Base-by-base conservation (phyloP, 1,140 invertebrate genomes). In the Psilanteris sp. region DNA sequence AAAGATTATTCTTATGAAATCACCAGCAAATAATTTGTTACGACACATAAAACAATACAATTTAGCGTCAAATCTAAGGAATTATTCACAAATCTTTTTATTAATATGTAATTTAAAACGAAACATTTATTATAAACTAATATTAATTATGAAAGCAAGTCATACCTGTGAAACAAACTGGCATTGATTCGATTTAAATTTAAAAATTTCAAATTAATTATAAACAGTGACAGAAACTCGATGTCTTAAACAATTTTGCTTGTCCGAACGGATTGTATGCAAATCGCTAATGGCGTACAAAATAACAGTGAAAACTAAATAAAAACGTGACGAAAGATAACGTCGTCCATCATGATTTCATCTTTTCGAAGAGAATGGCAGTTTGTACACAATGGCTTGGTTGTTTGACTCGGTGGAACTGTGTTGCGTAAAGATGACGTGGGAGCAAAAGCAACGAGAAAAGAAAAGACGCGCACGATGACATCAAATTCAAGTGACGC, bases 401-500 rank as follows among this genome's bases (percentile, higher is more conserved):
- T 37, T 44, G 61, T 64, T 55, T 36, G 36, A 46, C 48, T 54
- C 4, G 4, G 32, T 26, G 20, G 15, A 22, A 59, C 16, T 36
- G 18, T 18, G 24, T 48, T 27, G 36, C 43, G 37, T 31, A 52
- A 31, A 36, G 34, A 46, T 57, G 41, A 41, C 31, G 55, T 48
- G 24, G 41, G 41, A 31, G 44, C 43, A 48, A 54, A 48, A 62
- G 44, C 43, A 39, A 32, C 34, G 29, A 36, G 59, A n/a, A 14
- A 26, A 50, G 50, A 61, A 70, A 64, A 57, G 59, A 67, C 24
- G 37, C 43, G 29, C 55, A 39, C 37, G 31, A 52, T 26, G 43
- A 61, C 44, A 59, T 72, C 61, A 72, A 74, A 74, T 77, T 76
- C 57, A 66, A 62, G 44, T 48, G 57, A 36, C 44, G 54, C 41